Conservation (phyloP, 2,113 vertebrate species). For the Callorhinus ursinus region DNA sequence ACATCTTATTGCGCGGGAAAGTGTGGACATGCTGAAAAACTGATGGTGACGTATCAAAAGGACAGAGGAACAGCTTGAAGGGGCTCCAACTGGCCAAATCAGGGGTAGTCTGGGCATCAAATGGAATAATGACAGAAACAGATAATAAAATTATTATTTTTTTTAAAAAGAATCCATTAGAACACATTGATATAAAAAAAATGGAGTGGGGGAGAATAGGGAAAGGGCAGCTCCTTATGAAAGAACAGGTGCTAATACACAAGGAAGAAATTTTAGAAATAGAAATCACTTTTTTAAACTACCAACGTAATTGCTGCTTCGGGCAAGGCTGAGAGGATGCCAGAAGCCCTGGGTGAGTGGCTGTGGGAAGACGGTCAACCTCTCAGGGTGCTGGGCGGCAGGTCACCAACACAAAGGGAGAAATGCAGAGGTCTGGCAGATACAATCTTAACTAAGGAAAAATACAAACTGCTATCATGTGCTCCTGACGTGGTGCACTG, state of each 20-base stretch:
- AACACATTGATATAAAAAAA: neutral
- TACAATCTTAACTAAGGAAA: neutral
- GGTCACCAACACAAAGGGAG: neutral
- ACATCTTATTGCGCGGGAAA: neutral
- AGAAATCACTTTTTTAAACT: constrained; percentile 12
- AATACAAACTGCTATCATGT: neutral
- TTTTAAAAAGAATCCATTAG: neutral
- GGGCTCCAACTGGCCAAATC: neutral
- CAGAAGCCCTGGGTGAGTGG: neutral
- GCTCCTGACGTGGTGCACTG: neutral
- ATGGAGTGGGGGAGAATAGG: neutral
- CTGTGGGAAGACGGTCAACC: neutral
- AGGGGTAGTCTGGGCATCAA: neutral
- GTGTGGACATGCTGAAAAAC: neutral
- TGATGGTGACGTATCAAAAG: neutral
- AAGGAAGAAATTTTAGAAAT: neutral
- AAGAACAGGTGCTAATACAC: neutral
- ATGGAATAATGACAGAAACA: neutral
- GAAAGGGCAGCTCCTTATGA: neutral
- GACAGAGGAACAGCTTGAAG: neutral
- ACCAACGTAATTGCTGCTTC: neutral
- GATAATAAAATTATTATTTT: neutral
- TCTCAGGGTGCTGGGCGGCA: neutral
- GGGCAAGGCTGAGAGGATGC: neutral
- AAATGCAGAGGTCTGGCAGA: neutral